A percentile compares a stretch with the other conserved stretches of the same genome.
Evolutionary conservation across 2,888 invertebrate species (phyloP).

Genomic region (Hyppa rectilinea): DNA sequence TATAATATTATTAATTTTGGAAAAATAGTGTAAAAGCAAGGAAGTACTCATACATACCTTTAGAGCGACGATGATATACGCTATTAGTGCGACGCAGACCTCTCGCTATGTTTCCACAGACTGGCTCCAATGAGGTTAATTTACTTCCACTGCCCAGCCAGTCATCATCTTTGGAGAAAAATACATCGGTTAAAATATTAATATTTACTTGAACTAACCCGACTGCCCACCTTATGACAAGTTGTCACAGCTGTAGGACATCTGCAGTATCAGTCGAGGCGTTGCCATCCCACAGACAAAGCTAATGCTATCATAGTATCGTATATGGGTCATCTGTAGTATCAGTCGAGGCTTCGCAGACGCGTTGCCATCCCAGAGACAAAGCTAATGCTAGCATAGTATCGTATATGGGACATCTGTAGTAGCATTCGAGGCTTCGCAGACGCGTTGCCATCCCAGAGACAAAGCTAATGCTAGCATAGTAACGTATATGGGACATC

Average conservation of each 20-base stretch:
- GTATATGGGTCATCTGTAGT: background rate
- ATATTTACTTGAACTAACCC: background rate
- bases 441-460: too few relatives aligned
- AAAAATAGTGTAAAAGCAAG: background rate
- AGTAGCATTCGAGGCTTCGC: background rate
- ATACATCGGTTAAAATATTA: background rate
- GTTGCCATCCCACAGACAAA: too few relatives aligned
- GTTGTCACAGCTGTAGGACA: background rate
- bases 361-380: too few relatives aligned
- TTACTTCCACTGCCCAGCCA: conserved; percentile 86
- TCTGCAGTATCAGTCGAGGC: background rate
- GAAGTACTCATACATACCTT: conserved; percentile 35
- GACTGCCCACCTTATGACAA: background rate
- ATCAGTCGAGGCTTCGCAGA: background rate
- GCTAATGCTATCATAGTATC: too few relatives aligned
- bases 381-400: too few relatives aligned
- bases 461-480: too few relatives aligned
- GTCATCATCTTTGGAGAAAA: conserved; percentile 78
- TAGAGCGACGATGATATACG: conserved; percentile 31
- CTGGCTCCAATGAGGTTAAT: conserved; percentile 85
- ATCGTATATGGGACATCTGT: background rate
- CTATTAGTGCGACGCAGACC: conserved; percentile 79
- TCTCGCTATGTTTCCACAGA: conserved; percentile 87
- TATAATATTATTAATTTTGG: background rate
- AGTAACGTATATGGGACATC: too few relatives aligned